Base-by-base conservation (phyloP, 2,888 invertebrate species). In the Lochmaea capreae region DNA sequence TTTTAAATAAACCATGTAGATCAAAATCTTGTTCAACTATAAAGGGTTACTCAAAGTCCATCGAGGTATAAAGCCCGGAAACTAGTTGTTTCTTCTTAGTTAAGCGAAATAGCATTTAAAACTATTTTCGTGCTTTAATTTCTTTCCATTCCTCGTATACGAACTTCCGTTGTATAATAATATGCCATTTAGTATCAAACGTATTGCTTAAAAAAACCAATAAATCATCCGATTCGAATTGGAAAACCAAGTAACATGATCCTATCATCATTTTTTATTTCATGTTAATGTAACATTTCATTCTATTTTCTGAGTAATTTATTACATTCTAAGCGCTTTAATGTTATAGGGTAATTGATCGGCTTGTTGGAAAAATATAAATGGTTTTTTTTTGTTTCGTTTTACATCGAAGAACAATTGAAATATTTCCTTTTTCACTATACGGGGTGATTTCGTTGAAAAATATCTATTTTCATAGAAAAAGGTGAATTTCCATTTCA, bases 271-370 rank as follows among this genome's bases (percentile, higher is more conserved):
- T 71, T 72, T 76, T 76, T 74, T 72, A 74, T 77, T 73, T 62
- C 77, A 76, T 77, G 77, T 73, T 76, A 75, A 76, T 69, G 66
- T 67, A 73, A 76, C 76, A 73, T 77, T 77, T 76, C 76, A 76
- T 74, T 76, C 76, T 73, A 70, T 75, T 77, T 54, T 73, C 49
- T 74, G 70, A 74, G 75, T 77, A 77, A 77, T 77, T 77, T 74
- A 75, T 75, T 74, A 76, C 74, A 73, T 77, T 71, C 71, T 76
- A 77, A 73, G 69, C 71, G 71, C 77, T 76, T 76, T 74, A 76
- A 70, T 72, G 74, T 62, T 67, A 42, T 61, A 63, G 62, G 57
- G 71, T 77, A 77, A 77, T 77, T 77, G 77, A 77, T 77, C 73
- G 76, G 46, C 71, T 74, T 52, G 72, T 61, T 61, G 39, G 61